phyloP scores from a whole-genome alignment of 1,140 invertebrate species.

The Campoletis sonorensis region DNA sequence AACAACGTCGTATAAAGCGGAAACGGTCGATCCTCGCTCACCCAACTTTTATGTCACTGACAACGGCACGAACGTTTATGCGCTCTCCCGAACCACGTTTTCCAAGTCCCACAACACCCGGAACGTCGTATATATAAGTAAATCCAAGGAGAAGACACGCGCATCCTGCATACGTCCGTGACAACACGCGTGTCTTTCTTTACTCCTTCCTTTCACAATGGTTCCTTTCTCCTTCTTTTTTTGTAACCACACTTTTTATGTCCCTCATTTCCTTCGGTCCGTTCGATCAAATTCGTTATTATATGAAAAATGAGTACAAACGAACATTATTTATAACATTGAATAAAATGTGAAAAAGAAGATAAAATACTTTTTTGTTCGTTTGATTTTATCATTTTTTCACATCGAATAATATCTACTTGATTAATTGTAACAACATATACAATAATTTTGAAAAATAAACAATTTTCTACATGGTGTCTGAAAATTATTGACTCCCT shows the following conservation, averaged over 20 bases:
- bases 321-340: too few species aligned
- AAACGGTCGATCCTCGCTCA: slow-evolving; percentile 56
- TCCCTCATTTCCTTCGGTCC: background rate
- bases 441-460: too few species aligned
- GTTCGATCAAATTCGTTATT: too few species aligned
- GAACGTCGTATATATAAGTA: slow-evolving; percentile 30
- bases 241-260: background rate
- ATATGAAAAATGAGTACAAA: too few species aligned
- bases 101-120: slow-evolving; percentile 49
- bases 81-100: slow-evolving; percentile 60
- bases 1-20: slow-evolving; percentile 47
- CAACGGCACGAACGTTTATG: slow-evolving; percentile 57
- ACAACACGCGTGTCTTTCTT: slow-evolving; percentile 65
- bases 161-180: slow-evolving; percentile 73
- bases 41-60: slow-evolving; percentile 62
- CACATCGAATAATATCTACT: too few species aligned
- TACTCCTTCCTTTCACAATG: slow-evolving; percentile 17
- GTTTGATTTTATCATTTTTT: too few species aligned
- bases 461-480: too few species aligned
- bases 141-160: slow-evolving; percentile 70
- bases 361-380: too few species aligned
- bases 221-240: slow-evolving; percentile 14
- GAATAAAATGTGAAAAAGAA: too few species aligned
- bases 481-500: background rate
- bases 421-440: too few species aligned